A percentile compares a stretch with the other conserved stretches of the same genome.
phyloP scores from a whole-genome alignment of 2,797 vertebrate species.

The Centroberyx gerrardi region DNA sequence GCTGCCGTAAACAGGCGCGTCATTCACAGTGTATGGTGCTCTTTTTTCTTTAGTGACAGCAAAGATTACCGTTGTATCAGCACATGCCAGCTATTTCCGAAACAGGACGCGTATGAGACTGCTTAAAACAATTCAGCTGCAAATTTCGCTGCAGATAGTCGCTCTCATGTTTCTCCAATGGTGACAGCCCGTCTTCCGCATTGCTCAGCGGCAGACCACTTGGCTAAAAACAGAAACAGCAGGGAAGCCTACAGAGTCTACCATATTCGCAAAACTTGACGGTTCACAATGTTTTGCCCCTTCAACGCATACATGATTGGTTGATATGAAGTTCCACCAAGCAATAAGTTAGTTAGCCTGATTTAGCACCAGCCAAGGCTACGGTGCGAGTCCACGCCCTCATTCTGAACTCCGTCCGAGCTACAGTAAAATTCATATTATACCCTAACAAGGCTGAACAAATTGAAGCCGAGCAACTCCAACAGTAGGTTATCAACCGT shows the following conservation, averaged over 20 bases:
- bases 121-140: conserved; percentile 26
- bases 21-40: background rate
- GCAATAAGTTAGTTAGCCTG: conserved; percentile 52
- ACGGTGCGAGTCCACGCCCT: conserved; percentile 83
- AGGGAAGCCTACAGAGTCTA: conserved; percentile 46
- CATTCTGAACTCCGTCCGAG: conserved; percentile 69
- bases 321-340: conserved; percentile 22
- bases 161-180: conserved; percentile 42
- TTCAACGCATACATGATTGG: conserved; percentile 2
- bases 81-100: background rate
- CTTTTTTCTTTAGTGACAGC: background rate
- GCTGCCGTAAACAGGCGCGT: conserved; percentile 44
- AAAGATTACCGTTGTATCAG: background rate
- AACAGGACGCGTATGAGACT: background rate
- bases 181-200: conserved; percentile 80
- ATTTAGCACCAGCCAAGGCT: conserved; percentile 52
- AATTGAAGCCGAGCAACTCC: conserved; percentile 42
- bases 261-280: conserved; percentile 35
- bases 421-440: conserved; percentile 70
- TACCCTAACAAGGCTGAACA: conserved; percentile 69
- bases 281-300: conserved; percentile 23
- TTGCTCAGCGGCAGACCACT: conserved; percentile 66
- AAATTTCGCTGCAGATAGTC: conserved; percentile 41
- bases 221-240: conserved; percentile 62
- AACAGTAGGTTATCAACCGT: conserved; percentile 11